These are phyloP conservation scores for Siniperca chuatsi DNA, from an alignment of 2,113 vertebrate species.

Conservation along the genomic window DNA sequence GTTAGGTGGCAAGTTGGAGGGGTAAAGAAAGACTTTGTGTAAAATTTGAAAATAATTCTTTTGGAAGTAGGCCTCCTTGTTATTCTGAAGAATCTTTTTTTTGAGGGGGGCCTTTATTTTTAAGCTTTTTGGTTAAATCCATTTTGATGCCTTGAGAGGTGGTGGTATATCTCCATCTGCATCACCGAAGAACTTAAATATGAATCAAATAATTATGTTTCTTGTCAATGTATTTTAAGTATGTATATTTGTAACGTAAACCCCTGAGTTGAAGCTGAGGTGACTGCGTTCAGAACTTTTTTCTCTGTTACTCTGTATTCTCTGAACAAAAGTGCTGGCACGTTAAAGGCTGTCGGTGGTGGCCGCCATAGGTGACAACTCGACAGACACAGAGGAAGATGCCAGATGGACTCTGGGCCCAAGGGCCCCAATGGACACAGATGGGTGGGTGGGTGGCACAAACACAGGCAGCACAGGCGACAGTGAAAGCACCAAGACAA, in stretches of 20 bases:
- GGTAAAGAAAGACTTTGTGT: background rate
- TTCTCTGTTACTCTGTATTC: background rate
- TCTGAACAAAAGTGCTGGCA: constrained; percentile 21
- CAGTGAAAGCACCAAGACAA: constrained; percentile 45
- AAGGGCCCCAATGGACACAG: constrained; percentile 75
- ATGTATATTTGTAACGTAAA: background rate
- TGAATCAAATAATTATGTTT: background rate
- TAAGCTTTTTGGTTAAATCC: background rate
- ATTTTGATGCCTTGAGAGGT: background rate
- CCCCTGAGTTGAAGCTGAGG: background rate
- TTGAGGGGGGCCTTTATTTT: background rate
- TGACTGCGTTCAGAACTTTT: background rate
- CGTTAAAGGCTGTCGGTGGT: constrained; percentile 17
- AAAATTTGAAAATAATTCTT: background rate
- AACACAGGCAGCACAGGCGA: constrained; percentile 58
- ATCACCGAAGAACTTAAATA: background rate
- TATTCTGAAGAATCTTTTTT: background rate
- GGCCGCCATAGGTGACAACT: constrained; percentile 74
- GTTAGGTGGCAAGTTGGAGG: background rate
- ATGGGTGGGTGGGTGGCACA: constrained; percentile 82
- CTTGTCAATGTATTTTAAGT: background rate
- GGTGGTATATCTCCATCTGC: background rate
- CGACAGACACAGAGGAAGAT: constrained; percentile 80
- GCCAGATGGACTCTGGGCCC: constrained; percentile 79
- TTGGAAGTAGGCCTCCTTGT: background rate